These are phyloP conservation scores for Drosophila navojoa DNA, from an alignment of 1,140 invertebrate species.

Conservation along the genomic window DNA sequence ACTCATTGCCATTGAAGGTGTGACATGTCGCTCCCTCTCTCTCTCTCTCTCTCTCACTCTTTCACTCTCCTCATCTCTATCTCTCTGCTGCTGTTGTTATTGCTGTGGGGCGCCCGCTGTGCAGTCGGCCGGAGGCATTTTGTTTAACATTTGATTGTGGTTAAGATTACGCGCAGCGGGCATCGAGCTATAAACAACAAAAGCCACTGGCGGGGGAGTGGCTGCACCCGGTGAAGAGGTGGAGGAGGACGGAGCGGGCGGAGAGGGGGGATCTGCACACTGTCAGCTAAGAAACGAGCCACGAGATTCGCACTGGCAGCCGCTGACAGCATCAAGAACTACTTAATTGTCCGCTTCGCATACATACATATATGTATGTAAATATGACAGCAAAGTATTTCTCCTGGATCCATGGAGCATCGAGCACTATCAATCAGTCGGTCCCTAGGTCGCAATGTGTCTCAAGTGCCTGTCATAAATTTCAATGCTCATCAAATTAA, in stretches of 20 bases:
- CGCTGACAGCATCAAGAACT: conserved; percentile 4
- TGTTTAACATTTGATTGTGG: conserved; percentile 54
- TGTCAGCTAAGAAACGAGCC: conserved; percentile 9
- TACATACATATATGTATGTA: too few relatives aligned
- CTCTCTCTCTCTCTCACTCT: neutral
- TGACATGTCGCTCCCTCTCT: conserved; percentile 41
- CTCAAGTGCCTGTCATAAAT: too few relatives aligned
- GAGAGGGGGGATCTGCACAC: neutral
- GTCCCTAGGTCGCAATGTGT: too few relatives aligned
- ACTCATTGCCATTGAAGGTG: conserved; percentile 61
- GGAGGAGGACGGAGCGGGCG: too few relatives aligned
- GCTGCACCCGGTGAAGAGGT: too few relatives aligned
- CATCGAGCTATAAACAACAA: conserved; percentile 10
- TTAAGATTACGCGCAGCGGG: conserved; percentile 51
- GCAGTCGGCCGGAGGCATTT: conserved; percentile 49
- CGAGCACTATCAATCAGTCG: too few relatives aligned
- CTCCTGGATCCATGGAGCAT: too few relatives aligned
- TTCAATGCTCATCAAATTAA: too few relatives aligned
- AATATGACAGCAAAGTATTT: neutral
- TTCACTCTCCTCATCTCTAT: neutral
- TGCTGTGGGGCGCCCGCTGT: conserved; percentile 45
- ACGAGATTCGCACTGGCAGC: conserved; percentile 2
- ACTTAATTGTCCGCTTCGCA: neutral
- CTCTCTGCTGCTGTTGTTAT: conserved; percentile 20
- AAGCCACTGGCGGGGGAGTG: neutral